Percentiles rank a stretch among this genome's conserved stretches.
Conservation (phyloP, 2,113 vertebrate genomes). For the Lota lota region DNA sequence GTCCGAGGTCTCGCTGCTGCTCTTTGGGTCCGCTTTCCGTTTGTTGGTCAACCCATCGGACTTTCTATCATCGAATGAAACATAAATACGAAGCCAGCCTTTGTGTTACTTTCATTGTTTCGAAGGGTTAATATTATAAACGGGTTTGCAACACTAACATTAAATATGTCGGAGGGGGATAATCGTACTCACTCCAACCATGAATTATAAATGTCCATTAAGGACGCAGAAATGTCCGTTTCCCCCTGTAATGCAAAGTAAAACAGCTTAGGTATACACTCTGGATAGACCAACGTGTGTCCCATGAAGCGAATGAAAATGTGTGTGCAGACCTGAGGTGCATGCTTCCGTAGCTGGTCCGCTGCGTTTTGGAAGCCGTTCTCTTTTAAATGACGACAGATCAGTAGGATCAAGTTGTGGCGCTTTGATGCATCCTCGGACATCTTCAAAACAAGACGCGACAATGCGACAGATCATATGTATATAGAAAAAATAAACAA, state of each 20-base stretch:
- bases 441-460: slow-evolving; percentile 44
- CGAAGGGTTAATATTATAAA: not conserved
- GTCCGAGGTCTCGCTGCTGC: slow-evolving; percentile 24
- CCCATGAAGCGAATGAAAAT: too few species aligned
- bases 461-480: not conserved
- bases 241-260: too few species aligned
- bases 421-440: slow-evolving; percentile 46
- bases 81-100: not conserved
- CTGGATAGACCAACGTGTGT: too few species aligned
- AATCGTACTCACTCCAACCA: slow-evolving; percentile 62
- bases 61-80: not conserved
- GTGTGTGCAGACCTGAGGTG: slow-evolving; percentile 58
- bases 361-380: slow-evolving; percentile 71
- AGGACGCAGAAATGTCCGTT: slow-evolving; percentile 19
- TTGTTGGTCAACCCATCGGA: slow-evolving; percentile 32
- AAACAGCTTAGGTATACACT: too few species aligned
- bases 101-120: not conserved
- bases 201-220: slow-evolving; percentile 63
- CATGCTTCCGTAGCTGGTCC: slow-evolving; percentile 63
- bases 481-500: not conserved
- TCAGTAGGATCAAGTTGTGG: slow-evolving; percentile 55
- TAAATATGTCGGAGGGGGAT: not conserved
- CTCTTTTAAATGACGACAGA: slow-evolving; percentile 68
- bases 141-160: too few species aligned
- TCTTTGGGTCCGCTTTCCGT: slow-evolving; percentile 1